Base-by-base conservation (phyloP, 2,888 invertebrate genomes). In the Megaustenia siamemsis region DNA sequence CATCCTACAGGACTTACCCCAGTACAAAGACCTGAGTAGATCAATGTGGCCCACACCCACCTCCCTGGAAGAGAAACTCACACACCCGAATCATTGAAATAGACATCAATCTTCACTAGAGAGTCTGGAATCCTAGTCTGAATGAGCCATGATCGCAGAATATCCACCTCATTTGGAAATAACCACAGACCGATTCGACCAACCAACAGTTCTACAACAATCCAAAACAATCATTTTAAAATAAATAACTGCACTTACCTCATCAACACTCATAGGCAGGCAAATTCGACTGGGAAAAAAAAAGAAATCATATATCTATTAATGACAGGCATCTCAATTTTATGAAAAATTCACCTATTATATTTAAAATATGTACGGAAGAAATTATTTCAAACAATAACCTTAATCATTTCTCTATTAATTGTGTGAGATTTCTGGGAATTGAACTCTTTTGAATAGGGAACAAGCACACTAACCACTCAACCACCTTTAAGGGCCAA, bases 241-340 rank as follows among this genome's bases (percentile, higher is more conserved):
- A 66, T n/a, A 6, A 10, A n/a, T 38, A 2, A 28, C 0, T 5
- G n/a, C 32, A 15, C 96, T 96, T 95, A 98, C 98, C 97, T 98
- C 98, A 95, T 98, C 98, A 91, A 98, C 98, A 92, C 98, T 97
- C 95, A 98, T 96, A 94, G 98, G 98, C 95, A 99, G 96, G 94
- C 97, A 97, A 93, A 99, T 97, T 94, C 98, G 98, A 95, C 98
- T 98, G 96, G 85, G 95, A 94, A 88, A 87, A 94, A 96, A 96
- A 83, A 85, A 82, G 82, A 82, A 76, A 83, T 69, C 8, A 81
- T 78, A 68, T 10, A 24, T 32, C 24, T 21, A 38, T 68, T 60
- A 53, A 49, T 18, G 69, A 38, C 8, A 18, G 10, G 15, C 10
- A 18, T 53, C 53, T 53, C 10, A 53, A 18, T 53, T 53, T 53